Base-by-base conservation (phyloP, 1,140 invertebrate species). In the Heterodera schachtii region DNA sequence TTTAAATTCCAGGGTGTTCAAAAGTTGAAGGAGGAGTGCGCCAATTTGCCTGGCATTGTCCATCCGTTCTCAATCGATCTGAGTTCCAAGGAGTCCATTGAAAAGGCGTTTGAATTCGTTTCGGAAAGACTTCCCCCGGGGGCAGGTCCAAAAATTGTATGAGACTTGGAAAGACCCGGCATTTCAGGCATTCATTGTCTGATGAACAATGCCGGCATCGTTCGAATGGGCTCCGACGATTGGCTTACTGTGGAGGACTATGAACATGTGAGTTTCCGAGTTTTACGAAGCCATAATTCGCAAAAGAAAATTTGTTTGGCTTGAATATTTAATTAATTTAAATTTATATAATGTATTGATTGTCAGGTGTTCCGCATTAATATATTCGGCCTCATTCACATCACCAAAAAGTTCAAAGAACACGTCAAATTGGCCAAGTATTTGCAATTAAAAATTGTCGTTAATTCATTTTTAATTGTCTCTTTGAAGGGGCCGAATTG, bases 331-430 rank as follows among this genome's bases (percentile, higher is more conserved):
- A 52, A 8, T 52, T 52, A 52, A 52, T 52, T 52, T 52, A 6
- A 31, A 31, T 31, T 31, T 31, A 31, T n/a, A 31, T 31, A 31
- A 31, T 31, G 31, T 31, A 31, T 31, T 31, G 31, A 31, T 69
- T 69, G n/a, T n/a, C 4, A 78, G 66, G 77, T 78, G 43, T 70
- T 78, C 19, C 31, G 60, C 31, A n/a, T 78, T 64, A 78, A 78
- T 46, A 44, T 69, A 44, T 46, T 78, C 9, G 77, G 77, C 31
- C 60, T 78, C 6, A 78, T 78, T 13, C 77, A 69, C 43, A 44
- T 78, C 43, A 78, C 77, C n/a, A 78, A 78, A 69, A 49, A 64
- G 70, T 78, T 78, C 70, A 78, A 78, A 78, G 77, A 78, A 46
- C 77, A 78, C 70, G 70, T 78, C 49, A 78, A 78, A 70, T 69